Base-by-base conservation (phyloP, 2,888 invertebrate genomes). In the Mayetiola destructor region DNA sequence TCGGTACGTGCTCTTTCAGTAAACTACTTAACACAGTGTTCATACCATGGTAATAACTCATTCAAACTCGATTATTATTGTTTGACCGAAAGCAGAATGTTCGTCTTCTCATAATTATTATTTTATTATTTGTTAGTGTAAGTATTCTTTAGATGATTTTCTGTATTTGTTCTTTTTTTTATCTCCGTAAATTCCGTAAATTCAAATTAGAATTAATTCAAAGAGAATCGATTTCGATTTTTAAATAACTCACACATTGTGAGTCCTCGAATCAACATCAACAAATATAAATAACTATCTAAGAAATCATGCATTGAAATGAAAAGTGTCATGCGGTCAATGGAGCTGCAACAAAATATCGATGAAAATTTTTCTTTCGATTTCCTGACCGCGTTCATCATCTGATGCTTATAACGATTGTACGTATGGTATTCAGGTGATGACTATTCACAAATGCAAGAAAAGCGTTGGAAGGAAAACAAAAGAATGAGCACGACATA, bases 321-420 rank as follows among this genome's bases (percentile, higher is more conserved):
- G 53, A 53, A 53, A 53, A 53, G 53, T 53, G 53, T 53, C 53
- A 53, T 53, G 29, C 53, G 53, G 53, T 53, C 29, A 27, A 53
- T 53, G 53, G 30, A 16, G 48, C 12, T 16, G 32, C 29, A 53
- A 53, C 30, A 53, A 53, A 30, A 53, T 53, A 53, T 53, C 53
- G 53, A 53, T 32, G 30, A 53, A 48, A 48, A 48, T 27, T 14
- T 16, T 27, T n/a, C n/a, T n/a, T n/a, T n/a, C n/a, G n/a, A n/a
- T n/a, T n/a, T n/a, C n/a, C n/a, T n/a, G n/a, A n/a, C n/a, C n/a
- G n/a, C n/a, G n/a, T n/a, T n/a, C n/a, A n/a, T n/a, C n/a, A n/a
- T n/a, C n/a, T n/a, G n/a, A n/a, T n/a, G n/a, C n/a, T n/a, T n/a
- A n/a, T n/a, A n/a, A n/a, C n/a, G n/a, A n/a, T n/a, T n/a, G n/a